Conservation (phyloP, 2,888 invertebrate species). For the Andrena praecox region DNA sequence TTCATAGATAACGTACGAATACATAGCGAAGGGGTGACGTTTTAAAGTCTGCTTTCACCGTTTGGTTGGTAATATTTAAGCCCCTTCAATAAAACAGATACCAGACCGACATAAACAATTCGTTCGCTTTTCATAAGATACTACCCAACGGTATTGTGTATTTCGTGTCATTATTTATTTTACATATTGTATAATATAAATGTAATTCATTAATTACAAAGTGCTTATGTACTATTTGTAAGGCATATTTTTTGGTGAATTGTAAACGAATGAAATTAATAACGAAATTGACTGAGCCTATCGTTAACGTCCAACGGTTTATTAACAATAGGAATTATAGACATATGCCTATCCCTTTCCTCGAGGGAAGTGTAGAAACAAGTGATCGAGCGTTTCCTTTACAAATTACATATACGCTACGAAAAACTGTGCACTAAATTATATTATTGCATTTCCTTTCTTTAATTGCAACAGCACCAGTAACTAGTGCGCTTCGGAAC, state of each 20-base stretch:
- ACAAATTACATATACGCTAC: slow-evolving; percentile 48
- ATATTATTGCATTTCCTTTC: slow-evolving; percentile 49
- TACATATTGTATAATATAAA: slow-evolving; percentile 70
- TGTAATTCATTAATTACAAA: slow-evolving; percentile 70
- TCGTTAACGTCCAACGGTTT: slow-evolving; percentile 41
- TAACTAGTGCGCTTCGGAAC: slow-evolving; percentile 34
- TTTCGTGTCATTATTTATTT: slow-evolving; percentile 60
- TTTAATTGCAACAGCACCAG: slow-evolving; percentile 51
- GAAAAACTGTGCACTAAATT: slow-evolving; percentile 53
- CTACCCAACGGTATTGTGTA: slow-evolving; percentile 17
- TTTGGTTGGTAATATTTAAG: slow-evolving; percentile 16
- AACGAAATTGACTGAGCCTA: slow-evolving; percentile 49
- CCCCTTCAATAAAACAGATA: slow-evolving; percentile 33
- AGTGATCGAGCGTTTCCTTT: slow-evolving; percentile 41
- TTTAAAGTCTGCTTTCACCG: slow-evolving; percentile 1
- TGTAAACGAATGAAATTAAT: slow-evolving; percentile 55
- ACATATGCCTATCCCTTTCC: slow-evolving; percentile 17
- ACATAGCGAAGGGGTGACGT: slow-evolving; percentile 3
- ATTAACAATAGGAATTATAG: slow-evolving; percentile 41
- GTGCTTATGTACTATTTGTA: slow-evolving; percentile 69
- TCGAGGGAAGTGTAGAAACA: slow-evolving; percentile 47
- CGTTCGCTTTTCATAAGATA: slow-evolving; percentile 15
- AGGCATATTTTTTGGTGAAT: slow-evolving; percentile 72
- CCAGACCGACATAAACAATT: slow-evolving; percentile 1
- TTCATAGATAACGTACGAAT: slow-evolving; percentile 11